Evolutionary conservation across 2,797 vertebrate genomes (phyloP), one percentile per base, ranked within the genome.

Genomic region (Falco columbarius): DNA sequence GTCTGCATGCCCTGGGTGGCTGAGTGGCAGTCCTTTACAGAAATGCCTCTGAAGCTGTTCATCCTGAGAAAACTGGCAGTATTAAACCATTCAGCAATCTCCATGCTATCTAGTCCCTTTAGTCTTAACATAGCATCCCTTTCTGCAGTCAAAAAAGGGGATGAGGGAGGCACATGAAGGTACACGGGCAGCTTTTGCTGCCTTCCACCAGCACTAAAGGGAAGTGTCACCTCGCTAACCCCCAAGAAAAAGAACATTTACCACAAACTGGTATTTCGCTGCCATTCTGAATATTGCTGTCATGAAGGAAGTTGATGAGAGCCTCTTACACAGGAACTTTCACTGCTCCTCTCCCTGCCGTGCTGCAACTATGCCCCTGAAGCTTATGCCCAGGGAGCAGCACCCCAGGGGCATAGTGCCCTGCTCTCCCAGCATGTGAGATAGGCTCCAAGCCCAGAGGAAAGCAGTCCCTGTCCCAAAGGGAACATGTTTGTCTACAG

Each of bases 81-180:
- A 27, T 3, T n/a, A 11, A 9, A n/a, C 14, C 26, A 4, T 42
- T 6, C 3, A 21, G 6, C n/a, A 8, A 2, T 1, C 21, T 6
- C 27, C 6, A 1, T 0, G 7, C 38, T 6, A 19, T 4, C 24
- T 4, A 26, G 38, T 1, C 13, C n/a, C 1, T 10, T 18, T 3
- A 1, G 27, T 30, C 8, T 0, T 30, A 18, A 30, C 2, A 4
- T 0, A 24, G n/a, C 7, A 27, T 6, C 40, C 51, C 26, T 24
- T 23, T 52, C 65, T 32, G 36, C 34, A 20, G 62, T 6, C 36
- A 42, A 6, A 30, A 34, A 7, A 40, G 15, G 6, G 44, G 18
- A 9, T 0, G 6, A 44, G 27, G 29, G 59, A n/a, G 29, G 12
- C 10, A 14, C 20, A 3, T 6, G 10, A 7, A 38, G 46, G 49